Evolutionary conservation across 1,140 invertebrate genomes (phyloP).

Genomic region (Cydia strobilella): DNA sequence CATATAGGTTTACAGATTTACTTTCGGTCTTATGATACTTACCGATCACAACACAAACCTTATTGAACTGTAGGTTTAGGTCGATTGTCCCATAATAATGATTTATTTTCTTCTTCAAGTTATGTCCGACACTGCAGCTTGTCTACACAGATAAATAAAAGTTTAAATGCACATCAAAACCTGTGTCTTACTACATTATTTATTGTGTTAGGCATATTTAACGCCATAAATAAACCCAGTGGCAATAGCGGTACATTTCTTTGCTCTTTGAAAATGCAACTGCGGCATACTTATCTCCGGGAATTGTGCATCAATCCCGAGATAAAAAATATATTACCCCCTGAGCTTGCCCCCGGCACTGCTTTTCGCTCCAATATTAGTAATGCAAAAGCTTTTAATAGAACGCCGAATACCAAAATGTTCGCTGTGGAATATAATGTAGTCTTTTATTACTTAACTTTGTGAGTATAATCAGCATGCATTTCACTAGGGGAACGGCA

Average conservation of each 20-base stretch:
- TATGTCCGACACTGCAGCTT: too few relatives aligned
- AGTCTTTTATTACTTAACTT: slow-evolving; percentile 26
- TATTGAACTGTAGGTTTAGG: not conserved
- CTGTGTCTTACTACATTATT: too few relatives aligned
- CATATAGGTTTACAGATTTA: not conserved
- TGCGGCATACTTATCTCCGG: not conserved
- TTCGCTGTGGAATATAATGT: slow-evolving; percentile 12
- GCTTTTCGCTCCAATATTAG: not conserved
- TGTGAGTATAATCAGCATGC: slow-evolving; percentile 6
- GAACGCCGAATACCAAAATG: slow-evolving; percentile 6
- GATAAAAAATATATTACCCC: not conserved
- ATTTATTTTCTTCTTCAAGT: too few relatives aligned
- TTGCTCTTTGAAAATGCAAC: too few relatives aligned
- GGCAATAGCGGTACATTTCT: not conserved
- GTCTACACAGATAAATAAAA: too few relatives aligned
- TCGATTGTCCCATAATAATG: not conserved
- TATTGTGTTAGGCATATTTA: not conserved
- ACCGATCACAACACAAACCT: not conserved
- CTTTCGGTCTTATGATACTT: not conserved
- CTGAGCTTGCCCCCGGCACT: not conserved
- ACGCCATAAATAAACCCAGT: not conserved
- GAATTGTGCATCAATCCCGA: not conserved
- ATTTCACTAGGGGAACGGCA: not conserved
- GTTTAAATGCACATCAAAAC: too few relatives aligned
- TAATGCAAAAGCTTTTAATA: slow-evolving; percentile 24